phyloP scores from a whole-genome alignment of 2,888 invertebrate genomes.

The Nemapogon koenigi region DNA sequence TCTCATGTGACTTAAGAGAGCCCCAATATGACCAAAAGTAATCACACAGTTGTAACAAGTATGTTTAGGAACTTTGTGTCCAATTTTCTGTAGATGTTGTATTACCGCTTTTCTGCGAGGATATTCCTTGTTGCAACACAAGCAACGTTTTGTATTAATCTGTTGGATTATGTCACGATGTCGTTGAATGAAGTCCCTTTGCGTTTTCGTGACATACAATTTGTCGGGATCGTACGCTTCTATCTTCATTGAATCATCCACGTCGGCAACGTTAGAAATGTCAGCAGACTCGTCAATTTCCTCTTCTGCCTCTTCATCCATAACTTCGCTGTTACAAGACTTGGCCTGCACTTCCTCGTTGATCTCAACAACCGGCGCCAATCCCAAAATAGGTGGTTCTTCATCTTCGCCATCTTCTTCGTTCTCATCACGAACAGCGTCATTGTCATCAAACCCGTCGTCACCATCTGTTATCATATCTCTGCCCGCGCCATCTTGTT shows the following conservation, averaged over 20 bases:
- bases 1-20: constrained; percentile 57
- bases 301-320: constrained; percentile 36
- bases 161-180: constrained; percentile 54
- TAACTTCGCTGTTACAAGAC: constrained; percentile 35
- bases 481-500: neutral
- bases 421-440: constrained; percentile 25
- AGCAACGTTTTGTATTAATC: constrained; percentile 53
- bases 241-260: constrained; percentile 30
- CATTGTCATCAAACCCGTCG: constrained; percentile 13
- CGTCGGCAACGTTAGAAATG: constrained; percentile 18
- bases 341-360: constrained; percentile 51
- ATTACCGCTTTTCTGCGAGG: constrained; percentile 59
- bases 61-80: constrained; percentile 65
- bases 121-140: constrained; percentile 53
- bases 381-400: constrained; percentile 32
- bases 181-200: constrained; percentile 50
- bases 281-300: constrained; percentile 33
- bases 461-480: neutral
- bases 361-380: constrained; percentile 49
- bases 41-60: constrained; percentile 69
- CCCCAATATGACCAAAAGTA: constrained; percentile 61
- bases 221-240: constrained; percentile 45
- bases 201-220: constrained; percentile 46
- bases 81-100: constrained; percentile 60
- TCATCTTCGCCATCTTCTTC: constrained; percentile 45